Conservation (phyloP, 1,140 invertebrate species). For the Drosophila grimshawi region DNA sequence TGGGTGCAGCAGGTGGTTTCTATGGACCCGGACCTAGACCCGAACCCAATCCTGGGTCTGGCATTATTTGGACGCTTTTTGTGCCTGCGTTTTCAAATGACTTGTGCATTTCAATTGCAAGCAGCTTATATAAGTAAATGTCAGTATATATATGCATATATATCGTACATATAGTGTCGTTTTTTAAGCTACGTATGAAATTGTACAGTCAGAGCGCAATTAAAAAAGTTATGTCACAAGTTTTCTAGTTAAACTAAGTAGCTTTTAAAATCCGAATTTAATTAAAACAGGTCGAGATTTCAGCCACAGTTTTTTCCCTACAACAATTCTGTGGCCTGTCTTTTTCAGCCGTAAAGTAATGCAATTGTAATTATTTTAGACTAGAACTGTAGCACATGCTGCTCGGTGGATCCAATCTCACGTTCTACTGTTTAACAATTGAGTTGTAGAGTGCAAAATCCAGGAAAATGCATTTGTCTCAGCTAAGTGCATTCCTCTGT, state of each 20-base stretch:
- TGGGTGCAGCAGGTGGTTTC: constrained; percentile 75
- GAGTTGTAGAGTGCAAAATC: background rate
- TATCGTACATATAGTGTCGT: constrained; percentile 10
- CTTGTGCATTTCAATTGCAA: constrained; percentile 47
- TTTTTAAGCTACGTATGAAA: constrained; percentile 44
- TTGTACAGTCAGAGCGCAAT: constrained; percentile 21
- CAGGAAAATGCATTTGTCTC: constrained; percentile 37
- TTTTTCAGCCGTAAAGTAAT: constrained; percentile 56
- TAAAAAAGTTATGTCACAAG: constrained; percentile 48
- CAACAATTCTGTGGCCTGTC: constrained; percentile 17
- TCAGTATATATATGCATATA: constrained; percentile 12
- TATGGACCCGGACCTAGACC: constrained; percentile 35
- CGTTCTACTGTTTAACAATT: constrained; percentile 45
- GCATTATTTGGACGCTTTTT: constrained; percentile 51
- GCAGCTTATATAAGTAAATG: background rate
- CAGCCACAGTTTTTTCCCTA: constrained; percentile 15
- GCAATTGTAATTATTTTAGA: constrained; percentile 76
- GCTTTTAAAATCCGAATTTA: constrained; percentile 70
- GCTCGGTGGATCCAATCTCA: constrained; percentile 32
- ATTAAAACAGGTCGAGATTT: constrained; percentile 70
- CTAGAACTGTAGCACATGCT: constrained; percentile 61
- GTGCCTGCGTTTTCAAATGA: constrained; percentile 43
- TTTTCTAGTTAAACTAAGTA: constrained; percentile 76
- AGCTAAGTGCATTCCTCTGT: constrained; percentile 61
- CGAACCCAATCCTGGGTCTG: constrained; percentile 2